phyloP scores from a whole-genome alignment of 2,797 vertebrate genomes.

The Linurgus olivaceus region DNA sequence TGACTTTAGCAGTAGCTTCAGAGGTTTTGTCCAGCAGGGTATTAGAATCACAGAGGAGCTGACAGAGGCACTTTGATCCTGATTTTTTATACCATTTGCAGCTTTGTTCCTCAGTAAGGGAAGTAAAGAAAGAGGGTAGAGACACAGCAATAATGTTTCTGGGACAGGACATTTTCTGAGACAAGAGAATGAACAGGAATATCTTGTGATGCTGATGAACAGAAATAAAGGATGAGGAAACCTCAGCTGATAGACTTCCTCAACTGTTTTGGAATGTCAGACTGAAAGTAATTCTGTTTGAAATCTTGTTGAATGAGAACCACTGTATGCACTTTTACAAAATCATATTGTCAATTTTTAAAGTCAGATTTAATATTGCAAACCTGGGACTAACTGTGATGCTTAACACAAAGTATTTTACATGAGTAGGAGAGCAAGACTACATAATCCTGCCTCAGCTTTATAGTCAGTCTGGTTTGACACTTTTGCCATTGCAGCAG shows the following conservation, averaged over 20 bases:
- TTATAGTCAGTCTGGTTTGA: slow-evolving; percentile 77
- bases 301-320: background rate
- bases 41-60: background rate
- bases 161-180: background rate
- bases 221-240: background rate
- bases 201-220: background rate
- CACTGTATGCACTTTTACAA: accelerated
- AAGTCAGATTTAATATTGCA: background rate
- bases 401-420: background rate
- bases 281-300: background rate
- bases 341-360: background rate
- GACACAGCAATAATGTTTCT: background rate
- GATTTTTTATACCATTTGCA: background rate
- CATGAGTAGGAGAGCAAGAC: background rate
- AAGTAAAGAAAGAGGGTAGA: background rate
- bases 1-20: background rate
- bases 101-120: background rate
- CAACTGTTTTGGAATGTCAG: background rate
- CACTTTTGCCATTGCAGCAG: slow-evolving; percentile 67
- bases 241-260: background rate
- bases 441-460: slow-evolving; percentile 75
- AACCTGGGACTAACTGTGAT: background rate
- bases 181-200: background rate
- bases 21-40: background rate
- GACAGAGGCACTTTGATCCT: background rate